Evolutionary conservation across 2,888 invertebrate genomes (phyloP).

Genomic region (Melieria crassipennis): DNA sequence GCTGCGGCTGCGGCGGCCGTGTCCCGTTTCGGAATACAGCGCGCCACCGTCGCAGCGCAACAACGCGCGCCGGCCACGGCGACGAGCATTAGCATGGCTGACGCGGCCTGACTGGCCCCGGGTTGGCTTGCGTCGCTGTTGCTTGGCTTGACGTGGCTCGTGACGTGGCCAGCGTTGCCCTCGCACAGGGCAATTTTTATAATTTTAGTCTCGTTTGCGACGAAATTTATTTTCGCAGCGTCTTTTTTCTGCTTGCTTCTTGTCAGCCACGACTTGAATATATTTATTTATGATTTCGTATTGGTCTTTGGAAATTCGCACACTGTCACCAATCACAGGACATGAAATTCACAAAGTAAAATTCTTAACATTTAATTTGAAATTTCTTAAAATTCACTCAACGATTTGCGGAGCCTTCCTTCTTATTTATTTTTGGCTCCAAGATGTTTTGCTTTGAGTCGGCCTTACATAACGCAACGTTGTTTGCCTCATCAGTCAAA

Average conservation of each 20-base stretch:
- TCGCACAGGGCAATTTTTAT: slow-evolving; percentile 47
- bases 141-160: slow-evolving; percentile 23
- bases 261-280: slow-evolving; percentile 35
- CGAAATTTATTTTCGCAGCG: slow-evolving; percentile 50
- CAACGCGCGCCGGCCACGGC: background rate
- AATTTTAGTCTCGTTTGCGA: slow-evolving; percentile 61
- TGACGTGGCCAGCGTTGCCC: slow-evolving; percentile 7
- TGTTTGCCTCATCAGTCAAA: too few species aligned
- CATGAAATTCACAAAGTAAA: too few species aligned
- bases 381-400: too few species aligned
- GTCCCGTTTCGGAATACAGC: slow-evolving; percentile 57
- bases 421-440: too few species aligned
- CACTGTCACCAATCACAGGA: slow-evolving; percentile 21
- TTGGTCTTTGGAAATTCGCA: slow-evolving; percentile 48
- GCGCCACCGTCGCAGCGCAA: slow-evolving; percentile 21
- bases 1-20: slow-evolving; percentile 25
- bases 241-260: slow-evolving; percentile 25
- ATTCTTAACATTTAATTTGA: too few species aligned
- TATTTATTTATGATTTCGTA: slow-evolving; percentile 56
- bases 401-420: too few species aligned
- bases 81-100: slow-evolving; percentile 4
- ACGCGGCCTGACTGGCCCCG: slow-evolving; percentile 9
- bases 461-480: too few species aligned
- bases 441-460: too few species aligned
- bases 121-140: slow-evolving; percentile 13